Conservation (phyloP, 2,888 invertebrate genomes). For the Chorisops tibialis region DNA sequence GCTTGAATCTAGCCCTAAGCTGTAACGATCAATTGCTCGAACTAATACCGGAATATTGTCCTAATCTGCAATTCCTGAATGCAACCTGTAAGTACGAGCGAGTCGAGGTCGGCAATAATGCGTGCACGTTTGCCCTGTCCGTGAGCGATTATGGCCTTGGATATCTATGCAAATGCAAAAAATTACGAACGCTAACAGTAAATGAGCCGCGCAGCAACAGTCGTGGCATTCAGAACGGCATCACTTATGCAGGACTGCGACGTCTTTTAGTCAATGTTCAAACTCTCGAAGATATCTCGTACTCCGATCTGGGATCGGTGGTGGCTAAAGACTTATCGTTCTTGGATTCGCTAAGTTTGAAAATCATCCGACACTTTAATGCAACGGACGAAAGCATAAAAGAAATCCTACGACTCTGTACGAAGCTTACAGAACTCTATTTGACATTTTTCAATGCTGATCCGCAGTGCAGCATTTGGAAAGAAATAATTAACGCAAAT, state of each 20-base stretch:
- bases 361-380: constrained; percentile 33
- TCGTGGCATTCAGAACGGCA: constrained; percentile 28
- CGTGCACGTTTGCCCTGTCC: constrained; percentile 32
- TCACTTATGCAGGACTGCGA: constrained; percentile 33
- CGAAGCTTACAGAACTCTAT: constrained; percentile 27
- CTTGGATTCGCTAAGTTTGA: constrained; percentile 30
- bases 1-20: constrained; percentile 33
- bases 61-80: constrained; percentile 32
- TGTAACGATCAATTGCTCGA: constrained; percentile 34
- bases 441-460: constrained; percentile 33
- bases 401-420: constrained; percentile 31
- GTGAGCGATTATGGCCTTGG: constrained; percentile 33
- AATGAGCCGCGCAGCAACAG: constrained; percentile 34
- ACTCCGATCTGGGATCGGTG: constrained; percentile 33
- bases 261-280: constrained; percentile 28
- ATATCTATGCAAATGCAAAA: constrained; percentile 31
- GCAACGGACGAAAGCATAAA: constrained; percentile 28
- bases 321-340: constrained; percentile 28
- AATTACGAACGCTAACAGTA: constrained; percentile 30
- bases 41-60: constrained; percentile 32
- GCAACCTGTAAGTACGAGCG: constrained; percentile 35
- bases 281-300: constrained; percentile 35
- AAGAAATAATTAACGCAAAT: constrained; percentile 26
- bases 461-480: constrained; percentile 26
- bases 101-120: constrained; percentile 30